Evolutionary conservation across 2,113 vertebrate species (phyloP), one percentile per base, ranked within the genome.

Genomic region (Onychostruthus taczanowskii): DNA sequence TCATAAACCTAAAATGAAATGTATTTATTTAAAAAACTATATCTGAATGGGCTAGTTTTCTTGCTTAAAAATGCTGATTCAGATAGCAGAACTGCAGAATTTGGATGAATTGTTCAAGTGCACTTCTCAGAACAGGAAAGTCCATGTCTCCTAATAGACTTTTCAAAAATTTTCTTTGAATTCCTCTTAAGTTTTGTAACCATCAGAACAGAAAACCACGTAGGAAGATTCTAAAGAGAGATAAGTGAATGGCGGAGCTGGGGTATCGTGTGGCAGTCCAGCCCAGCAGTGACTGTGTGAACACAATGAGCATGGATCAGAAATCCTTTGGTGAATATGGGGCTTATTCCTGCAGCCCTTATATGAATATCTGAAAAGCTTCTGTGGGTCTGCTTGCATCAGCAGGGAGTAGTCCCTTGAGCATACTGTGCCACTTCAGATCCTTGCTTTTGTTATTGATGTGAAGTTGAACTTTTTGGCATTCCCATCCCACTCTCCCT

Each of bases 341-440:
- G 68, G 43, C 63, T 75, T 35, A 3, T 62, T 67, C 19, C 61
- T 7, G 10, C 47, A 72, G 62, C 49, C 50, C 31, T 73, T n/a
- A 3, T 18, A 35, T 16, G 53, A 82, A 67, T 55, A 84, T 27
- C 69, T 23, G 66, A 66, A 41, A 39, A 66, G 59, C 39, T 84
- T 88, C 82, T 15, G 12, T 23, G 72, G 13, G 28, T 11, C 77
- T 93, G 61, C 75, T 91, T 91, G 50, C 50, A 9, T 86, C 56
- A 69, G 61, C 26, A 58, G 56, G 67, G 53, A 96, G 56, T 3
- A 46, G 41, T 93, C 84, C 92, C n/a, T 82, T 8, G 41, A 81
- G 86, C 58, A 67, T 82, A 47, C 22, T 53, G 39, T 84, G 53
- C 62, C 64, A 41, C 80, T 94, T 94, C 84, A 95, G 84, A 86